Evolutionary conservation across 2,888 invertebrate genomes (phyloP), one percentile per base, ranked within the genome.

Genomic region (Lottia gigantea): DNA sequence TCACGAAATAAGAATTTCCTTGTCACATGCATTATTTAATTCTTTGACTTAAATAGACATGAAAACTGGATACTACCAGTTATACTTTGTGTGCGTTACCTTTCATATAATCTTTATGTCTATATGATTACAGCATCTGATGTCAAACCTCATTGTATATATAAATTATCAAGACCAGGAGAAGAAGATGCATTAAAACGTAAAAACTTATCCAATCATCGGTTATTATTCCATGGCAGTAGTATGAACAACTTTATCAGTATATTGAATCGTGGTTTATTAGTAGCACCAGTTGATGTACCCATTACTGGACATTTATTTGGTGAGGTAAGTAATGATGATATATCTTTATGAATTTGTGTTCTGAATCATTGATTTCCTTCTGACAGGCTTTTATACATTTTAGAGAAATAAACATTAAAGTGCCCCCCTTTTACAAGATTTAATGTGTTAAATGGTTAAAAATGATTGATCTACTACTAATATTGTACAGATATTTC

Each of bases 161-260:
- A 82, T 77, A 83, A 82, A 74, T 73, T 88, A 62, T 76, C 75
- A n/a, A 78, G 87, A 19, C 78, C 80, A 26, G 83, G 82, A 8
- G 85, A 86, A 68, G 81, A 85, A 62, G 79, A 82, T 46, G 66
- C 80, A 31, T 72, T 84, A 49, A 74, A 78, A 63, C 72, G 76
- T 45, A 74, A 78, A 64, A 78, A 77, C 14, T 67, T 86, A 47
- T 80, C 81, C 46, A 87, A 87, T 75, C 85, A 85, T 73, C 79
- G 76, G 64, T 74, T 88, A 66, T 82, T 91, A 62, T 91, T 90
- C 90, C 91, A 91, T 80, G 91, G 91, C 71, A 90, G 90, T 49
- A 84, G 83, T 46, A 84, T 88, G 25, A 86, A 86, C 19, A 91
- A 91, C 79, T 78, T 91, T 62, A 83, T 91, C 63, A 89, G 90